Evolutionary conservation across 2,888 invertebrate genomes (phyloP).

Genomic region (Ectemnius lituratus): DNA sequence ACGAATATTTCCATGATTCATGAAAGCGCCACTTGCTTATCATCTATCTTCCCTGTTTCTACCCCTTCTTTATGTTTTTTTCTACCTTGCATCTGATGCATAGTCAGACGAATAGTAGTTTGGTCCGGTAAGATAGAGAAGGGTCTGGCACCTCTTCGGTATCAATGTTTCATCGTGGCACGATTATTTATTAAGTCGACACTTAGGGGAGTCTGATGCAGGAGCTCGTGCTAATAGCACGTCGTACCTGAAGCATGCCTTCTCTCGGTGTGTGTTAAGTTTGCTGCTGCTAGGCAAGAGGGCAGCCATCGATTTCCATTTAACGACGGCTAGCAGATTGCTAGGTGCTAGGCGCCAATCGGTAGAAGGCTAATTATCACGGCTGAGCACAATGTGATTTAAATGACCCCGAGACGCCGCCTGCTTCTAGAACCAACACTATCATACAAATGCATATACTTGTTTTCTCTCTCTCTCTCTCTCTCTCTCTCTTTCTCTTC

Average conservation of each 20-base stretch:
- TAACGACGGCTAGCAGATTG: slow-evolving; percentile 15
- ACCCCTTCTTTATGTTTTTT: not conserved
- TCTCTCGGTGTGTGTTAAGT: not conserved
- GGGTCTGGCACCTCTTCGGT: no score
- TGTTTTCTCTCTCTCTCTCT: not conserved
- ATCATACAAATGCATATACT: not conserved
- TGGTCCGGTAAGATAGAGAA: no score
- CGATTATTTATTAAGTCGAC: slow-evolving; percentile 15
- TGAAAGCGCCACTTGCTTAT: no score
- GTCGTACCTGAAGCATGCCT: no score
- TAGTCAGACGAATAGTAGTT: no score
- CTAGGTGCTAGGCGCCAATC: slow-evolving; percentile 14
- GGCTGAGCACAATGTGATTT: slow-evolving; percentile 19
- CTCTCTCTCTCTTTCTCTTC: not conserved
- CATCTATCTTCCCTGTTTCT: not conserved
- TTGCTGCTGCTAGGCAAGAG: slow-evolving; percentile 6
- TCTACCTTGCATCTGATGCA: no score
- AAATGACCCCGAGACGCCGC: slow-evolving; percentile 10
- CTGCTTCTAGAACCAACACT: not conserved
- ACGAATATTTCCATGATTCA: no score
- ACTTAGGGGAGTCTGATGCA: not conserved
- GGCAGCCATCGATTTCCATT: slow-evolving; percentile 26
- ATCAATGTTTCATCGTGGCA: slow-evolving; percentile 3
- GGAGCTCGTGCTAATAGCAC: not conserved
- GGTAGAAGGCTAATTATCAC: slow-evolving; percentile 29